A percentile compares a stretch with the other conserved stretches of the same genome.
These are phyloP conservation scores for Toxonevra muliebris DNA, from an alignment of 2,888 invertebrate species.

Conservation along the genomic window DNA sequence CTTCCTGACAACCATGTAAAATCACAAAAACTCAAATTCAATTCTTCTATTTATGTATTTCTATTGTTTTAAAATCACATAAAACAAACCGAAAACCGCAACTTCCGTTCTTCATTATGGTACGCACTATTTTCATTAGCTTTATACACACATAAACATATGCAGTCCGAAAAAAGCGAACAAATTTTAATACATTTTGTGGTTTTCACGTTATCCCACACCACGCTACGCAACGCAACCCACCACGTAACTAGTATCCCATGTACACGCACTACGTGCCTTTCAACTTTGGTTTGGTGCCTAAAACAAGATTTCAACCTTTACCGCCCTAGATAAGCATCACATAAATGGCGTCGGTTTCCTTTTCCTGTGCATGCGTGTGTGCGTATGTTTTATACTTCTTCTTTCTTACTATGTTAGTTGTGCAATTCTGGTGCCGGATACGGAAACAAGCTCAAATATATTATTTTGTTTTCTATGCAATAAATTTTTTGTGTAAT, in stretches of 20 bases:
- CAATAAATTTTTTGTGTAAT: too few species aligned
- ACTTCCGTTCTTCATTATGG: conserved; percentile 28
- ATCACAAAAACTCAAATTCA: conserved; percentile 6
- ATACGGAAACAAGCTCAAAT: conserved; percentile 32
- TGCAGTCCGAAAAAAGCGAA: conserved; percentile 7
- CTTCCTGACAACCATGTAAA: background rate
- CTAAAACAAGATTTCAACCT: background rate
- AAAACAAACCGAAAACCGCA: conserved; percentile 27
- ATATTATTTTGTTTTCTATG: conserved; percentile 10
- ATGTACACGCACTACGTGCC: background rate
- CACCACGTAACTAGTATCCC: conserved; percentile 11
- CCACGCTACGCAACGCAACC: conserved; percentile 34
- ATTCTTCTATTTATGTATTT: background rate
- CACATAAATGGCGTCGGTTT: conserved; percentile 31
- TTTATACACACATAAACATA: conserved; percentile 39
- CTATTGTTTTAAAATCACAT: background rate
- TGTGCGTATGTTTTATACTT: background rate
- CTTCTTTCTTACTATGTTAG: background rate
- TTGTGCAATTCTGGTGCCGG: conserved; percentile 11
- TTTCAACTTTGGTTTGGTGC: conserved; percentile 8
- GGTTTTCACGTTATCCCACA: too few species aligned
- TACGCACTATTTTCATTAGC: conserved; percentile 42
- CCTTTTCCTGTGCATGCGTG: conserved; percentile 28
- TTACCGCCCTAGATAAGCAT: conserved; percentile 21
- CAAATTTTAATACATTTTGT: too few species aligned